Percentiles rank a stretch among this genome's conserved stretches.
Conservation (phyloP, 1,140 invertebrate genomes). For the Trialeurodes vaporariorum region DNA sequence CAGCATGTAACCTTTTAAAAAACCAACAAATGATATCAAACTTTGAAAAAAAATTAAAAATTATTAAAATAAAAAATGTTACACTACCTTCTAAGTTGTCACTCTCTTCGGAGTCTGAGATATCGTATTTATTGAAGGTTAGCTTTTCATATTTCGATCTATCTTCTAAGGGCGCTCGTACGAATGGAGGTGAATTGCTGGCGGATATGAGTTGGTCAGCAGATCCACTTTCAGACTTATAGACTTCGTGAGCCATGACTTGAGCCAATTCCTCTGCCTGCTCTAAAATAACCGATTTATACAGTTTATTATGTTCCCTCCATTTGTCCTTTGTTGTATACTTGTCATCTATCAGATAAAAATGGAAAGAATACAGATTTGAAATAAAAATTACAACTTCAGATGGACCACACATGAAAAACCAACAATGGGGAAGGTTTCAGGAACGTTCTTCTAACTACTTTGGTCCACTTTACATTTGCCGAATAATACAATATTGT, state of each 20-base stretch:
- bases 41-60: no score
- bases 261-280: neutral
- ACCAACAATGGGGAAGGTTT: no score
- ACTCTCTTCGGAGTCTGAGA: slow-evolving; percentile 42
- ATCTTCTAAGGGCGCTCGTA: slow-evolving; percentile 52
- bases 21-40: no score
- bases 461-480: no score
- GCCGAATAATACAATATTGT: no score
- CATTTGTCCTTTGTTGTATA: neutral
- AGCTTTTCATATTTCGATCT: slow-evolving; percentile 69
- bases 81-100: slow-evolving; percentile 6
- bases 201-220: neutral
- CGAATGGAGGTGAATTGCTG: slow-evolving; percentile 40
- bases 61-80: no score
- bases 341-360: neutral
- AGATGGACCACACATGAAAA: no score
- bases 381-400: no score
- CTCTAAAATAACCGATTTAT: neutral
- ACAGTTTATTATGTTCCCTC: neutral
- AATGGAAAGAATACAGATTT: no score
- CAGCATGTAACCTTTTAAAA: no score
- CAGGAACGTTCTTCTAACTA: no score
- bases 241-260: neutral
- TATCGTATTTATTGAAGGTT: slow-evolving; percentile 41
- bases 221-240: neutral